phyloP scores from a whole-genome alignment of 2,888 invertebrate species.

The Drosophila austrosaltans region DNA sequence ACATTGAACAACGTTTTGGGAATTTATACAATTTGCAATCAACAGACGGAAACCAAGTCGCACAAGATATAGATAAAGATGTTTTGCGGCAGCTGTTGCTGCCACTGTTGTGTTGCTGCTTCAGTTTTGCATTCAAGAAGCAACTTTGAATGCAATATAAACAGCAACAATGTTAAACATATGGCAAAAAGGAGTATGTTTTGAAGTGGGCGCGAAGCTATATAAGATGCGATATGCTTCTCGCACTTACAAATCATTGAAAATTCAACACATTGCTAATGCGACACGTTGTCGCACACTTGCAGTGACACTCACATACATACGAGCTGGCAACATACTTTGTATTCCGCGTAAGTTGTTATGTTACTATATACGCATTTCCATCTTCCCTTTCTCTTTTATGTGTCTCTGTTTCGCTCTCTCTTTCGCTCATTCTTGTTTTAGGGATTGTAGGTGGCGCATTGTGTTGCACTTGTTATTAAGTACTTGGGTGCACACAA shows the following conservation, averaged over 20 bases:
- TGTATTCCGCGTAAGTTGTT: slow-evolving; percentile 42
- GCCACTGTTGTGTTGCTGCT: slow-evolving; percentile 12
- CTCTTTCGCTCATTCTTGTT: neutral
- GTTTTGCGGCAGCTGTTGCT: slow-evolving; percentile 45
- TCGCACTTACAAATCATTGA: slow-evolving; percentile 72
- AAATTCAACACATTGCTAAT: slow-evolving; percentile 76
- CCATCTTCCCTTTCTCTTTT: neutral
- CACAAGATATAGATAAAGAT: neutral
- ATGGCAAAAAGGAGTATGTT: slow-evolving; percentile 33
- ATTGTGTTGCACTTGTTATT: slow-evolving; percentile 78
- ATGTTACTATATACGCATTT: slow-evolving; percentile 4
- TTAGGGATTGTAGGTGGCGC: slow-evolving; percentile 56
- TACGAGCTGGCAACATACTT: slow-evolving; percentile 44
- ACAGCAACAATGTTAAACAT: slow-evolving; percentile 51
- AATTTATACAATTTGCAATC: slow-evolving; percentile 62
- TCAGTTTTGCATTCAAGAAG: slow-evolving; percentile 37
- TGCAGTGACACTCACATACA: too few species aligned
- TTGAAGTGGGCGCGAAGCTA: slow-evolving; percentile 44
- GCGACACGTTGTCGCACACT: slow-evolving; percentile 64
- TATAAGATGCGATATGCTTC: slow-evolving; percentile 24
- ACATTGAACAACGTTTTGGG: slow-evolving; percentile 46
- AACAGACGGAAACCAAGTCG: slow-evolving; percentile 13
- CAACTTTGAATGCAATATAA: slow-evolving; percentile 35
- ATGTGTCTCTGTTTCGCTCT: neutral
- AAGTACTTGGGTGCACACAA: slow-evolving; percentile 73